Evolutionary conservation across 2,797 vertebrate genomes (phyloP), one percentile per base, ranked within the genome.

Genomic region (Poecilia gillii): DNA sequence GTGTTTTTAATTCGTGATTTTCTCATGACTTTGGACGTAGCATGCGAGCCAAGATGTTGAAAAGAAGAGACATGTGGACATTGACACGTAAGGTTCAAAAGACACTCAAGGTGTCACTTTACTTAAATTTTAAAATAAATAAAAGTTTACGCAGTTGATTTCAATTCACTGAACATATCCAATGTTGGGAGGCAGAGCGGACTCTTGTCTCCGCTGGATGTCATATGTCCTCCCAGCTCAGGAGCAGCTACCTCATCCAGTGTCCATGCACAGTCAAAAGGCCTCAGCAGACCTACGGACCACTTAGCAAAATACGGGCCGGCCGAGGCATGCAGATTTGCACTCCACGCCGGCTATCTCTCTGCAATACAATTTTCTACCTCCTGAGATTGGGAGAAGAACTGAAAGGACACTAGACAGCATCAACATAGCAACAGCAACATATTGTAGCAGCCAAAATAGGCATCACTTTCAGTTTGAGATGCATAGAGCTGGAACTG

Each of bases 51-150:
- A 47, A 77, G 74, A 79, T 70, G 0, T 4, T 72, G 41, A 81
- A 72, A 87, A 80, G 73, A 87, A 87, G 75, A 89, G 71, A 93
- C 89, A 87, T 87, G 59, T 84, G 81, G 83, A 94, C 89, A 84
- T 83, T 84, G 72, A 79, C 76, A 78, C 80, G 76, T 86, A 90
- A 90, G 90, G 88, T 94, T 95, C 92, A 94, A 94, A 94, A 94
- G 93, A 94, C 93, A 95, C 93, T 87, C 90, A 86, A 90, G 88
- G 93, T 94, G 94, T 85, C 92, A 90, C 91, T 95, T 95, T 94
- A 95, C 92, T 95, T 88, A 91, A 93, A 91, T 82, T 89, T 88
- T 91, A 86, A 93, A 95, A 94, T 93, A 94, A 95, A 94, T 89
- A 91, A 93, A 94, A 91, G 75, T 93, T 94, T 92, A 94, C 94